Base-by-base conservation (phyloP, 2,888 invertebrate species). In the Tupiocoris notatus region DNA sequence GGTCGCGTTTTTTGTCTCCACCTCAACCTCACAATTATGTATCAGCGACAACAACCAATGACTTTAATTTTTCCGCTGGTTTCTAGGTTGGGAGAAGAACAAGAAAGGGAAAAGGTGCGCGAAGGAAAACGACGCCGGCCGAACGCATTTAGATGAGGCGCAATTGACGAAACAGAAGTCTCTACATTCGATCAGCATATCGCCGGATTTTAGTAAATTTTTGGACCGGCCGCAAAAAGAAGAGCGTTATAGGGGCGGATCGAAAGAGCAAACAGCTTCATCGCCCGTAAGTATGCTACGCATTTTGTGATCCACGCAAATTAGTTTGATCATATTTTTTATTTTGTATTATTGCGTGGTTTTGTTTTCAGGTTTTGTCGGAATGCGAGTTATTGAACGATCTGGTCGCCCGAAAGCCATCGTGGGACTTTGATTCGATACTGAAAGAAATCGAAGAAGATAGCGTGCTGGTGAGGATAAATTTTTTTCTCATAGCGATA, bases 141-240 rank as follows among this genome's bases (percentile, higher is more conserved):
- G 1, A 12, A n/a, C n/a, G n/a, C n/a, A n/a, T n/a, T n/a, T n/a
- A 39, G 12, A 39, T 39, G 3, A 3, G 39, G 39, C 7, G 7
- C 59, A 6, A 59, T 18, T n/a, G 59, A n/a, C 59, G n/a, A 59
- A 59, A 59, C n/a, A 6, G 6, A 63, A 63, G 7, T 17, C 25
- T 22, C 23, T 73, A n/a, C 73, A 73, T 1, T 61, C 73, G 20
- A 62, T 73, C 18, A 63, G 56, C 63, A 73, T 73, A 24, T 73
- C 73, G 62, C 73, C 73, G 18, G 73, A 73, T 54, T 73, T 73
- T 39, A 73, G 73, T 62, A 73, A 73, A 39, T 73, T 73, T n/a
- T 9, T 73, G 39, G 62, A 63, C 39, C 39, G 56, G 9, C 73
- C 73, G 0, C 23, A 61, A 20, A 39, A 25, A 54, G 73, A 73